These are phyloP conservation scores for Melolontha melolontha DNA, from an alignment of 2,888 invertebrate genomes.

Conservation along the genomic window DNA sequence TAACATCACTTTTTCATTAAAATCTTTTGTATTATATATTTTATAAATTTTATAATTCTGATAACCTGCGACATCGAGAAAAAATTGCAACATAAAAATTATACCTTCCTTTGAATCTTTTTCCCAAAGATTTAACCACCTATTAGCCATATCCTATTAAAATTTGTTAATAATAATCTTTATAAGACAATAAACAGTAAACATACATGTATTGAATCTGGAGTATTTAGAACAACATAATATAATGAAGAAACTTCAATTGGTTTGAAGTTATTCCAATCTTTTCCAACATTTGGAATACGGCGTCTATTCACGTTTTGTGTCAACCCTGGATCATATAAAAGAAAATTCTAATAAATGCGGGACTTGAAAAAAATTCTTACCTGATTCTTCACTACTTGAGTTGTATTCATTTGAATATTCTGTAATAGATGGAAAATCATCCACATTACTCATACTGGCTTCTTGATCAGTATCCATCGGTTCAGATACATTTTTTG, in stretches of 20 bases:
- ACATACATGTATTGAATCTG: not conserved
- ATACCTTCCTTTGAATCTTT: constrained; percentile 1
- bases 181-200: not conserved
- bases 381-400: too few relatives aligned
- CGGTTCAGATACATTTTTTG: too few relatives aligned
- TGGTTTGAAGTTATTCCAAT: constrained; percentile 17
- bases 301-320: not conserved
- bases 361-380: too few relatives aligned
- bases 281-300: constrained; percentile 27
- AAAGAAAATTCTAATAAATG: too few relatives aligned
- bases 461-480: too few relatives aligned
- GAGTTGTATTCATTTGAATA: too few relatives aligned
- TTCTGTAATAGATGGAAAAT: too few relatives aligned
- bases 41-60: constrained; percentile 18
- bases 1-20: constrained; percentile 1
- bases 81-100: constrained; percentile 23
- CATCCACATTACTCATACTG: too few relatives aligned
- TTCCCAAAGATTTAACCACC: constrained; percentile 16
- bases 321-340: too few relatives aligned
- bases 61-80: constrained; percentile 25
- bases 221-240: constrained; percentile 3
- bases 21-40: not conserved
- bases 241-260: constrained; percentile 12
- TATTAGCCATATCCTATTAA: constrained; percentile 11
- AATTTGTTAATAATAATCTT: not conserved